Evolutionary conservation across 2,888 invertebrate species (phyloP).

Genomic region (Pemphredon lugubris): DNA sequence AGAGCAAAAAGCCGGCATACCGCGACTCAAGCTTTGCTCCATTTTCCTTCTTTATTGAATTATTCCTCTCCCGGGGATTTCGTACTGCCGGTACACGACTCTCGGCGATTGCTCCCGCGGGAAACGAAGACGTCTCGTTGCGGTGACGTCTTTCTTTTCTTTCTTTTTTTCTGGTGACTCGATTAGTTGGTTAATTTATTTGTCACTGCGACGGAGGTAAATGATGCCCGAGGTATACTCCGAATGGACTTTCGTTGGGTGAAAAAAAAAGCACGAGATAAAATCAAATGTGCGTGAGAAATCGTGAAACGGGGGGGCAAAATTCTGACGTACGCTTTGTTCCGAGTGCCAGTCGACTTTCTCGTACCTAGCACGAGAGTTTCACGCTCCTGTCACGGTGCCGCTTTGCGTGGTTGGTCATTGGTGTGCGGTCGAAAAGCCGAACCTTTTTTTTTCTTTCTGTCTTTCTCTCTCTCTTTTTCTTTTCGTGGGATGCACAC

Average conservation of each 20-base stretch:
- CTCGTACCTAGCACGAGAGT: slow-evolving; percentile 56
- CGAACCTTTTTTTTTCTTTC: background rate
- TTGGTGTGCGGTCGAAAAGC: slow-evolving; percentile 25
- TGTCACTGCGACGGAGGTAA: slow-evolving; percentile 20
- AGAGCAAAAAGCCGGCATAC: slow-evolving; percentile 50
- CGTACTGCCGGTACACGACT: slow-evolving; percentile 15
- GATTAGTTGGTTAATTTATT: too few relatives aligned
- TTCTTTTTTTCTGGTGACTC: too few relatives aligned
- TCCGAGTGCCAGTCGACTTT: slow-evolving; percentile 52
- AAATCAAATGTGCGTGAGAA: slow-evolving; percentile 8
- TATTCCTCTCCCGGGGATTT: slow-evolving; percentile 43
- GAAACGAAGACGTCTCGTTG: too few relatives aligned
- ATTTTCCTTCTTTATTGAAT: slow-evolving; percentile 48
- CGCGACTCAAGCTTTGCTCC: slow-evolving; percentile 28
- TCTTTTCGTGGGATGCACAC: background rate
- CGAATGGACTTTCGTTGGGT: slow-evolving; percentile 1
- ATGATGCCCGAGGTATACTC: slow-evolving; percentile 3
- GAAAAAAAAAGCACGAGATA: background rate
- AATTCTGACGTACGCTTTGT: slow-evolving; percentile 57
- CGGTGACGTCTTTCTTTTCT: too few relatives aligned
- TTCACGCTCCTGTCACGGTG: slow-evolving; percentile 55
- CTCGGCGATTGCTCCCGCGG: slow-evolving; percentile 39
- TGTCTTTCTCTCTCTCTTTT: too few relatives aligned
- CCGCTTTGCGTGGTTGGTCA: slow-evolving; percentile 40
- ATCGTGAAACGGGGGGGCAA: slow-evolving; percentile 29